Conservation (phyloP, 2,113 vertebrate genomes). For the Oxyruncus cristatus region DNA sequence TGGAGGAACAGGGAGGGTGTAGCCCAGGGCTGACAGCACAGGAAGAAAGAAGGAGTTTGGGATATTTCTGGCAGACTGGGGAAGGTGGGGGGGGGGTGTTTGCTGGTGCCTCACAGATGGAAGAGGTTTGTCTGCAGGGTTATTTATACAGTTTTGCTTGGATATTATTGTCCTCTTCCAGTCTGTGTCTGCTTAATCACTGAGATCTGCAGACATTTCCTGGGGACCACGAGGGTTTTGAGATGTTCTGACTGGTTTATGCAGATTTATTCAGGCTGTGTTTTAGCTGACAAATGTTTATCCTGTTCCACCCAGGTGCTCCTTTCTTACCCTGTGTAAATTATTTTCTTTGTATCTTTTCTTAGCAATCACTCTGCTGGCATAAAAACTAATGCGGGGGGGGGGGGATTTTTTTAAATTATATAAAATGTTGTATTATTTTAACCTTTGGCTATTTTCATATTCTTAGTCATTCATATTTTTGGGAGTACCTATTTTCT, state of each 20-base stretch:
- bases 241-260: fast-evolving
- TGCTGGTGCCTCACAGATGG: fast-evolving
- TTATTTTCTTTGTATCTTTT: not conserved
- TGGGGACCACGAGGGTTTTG: fast-evolving
- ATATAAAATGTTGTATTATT: not conserved
- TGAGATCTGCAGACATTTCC: not conserved
- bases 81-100: not conserved
- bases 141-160: fast-evolving
- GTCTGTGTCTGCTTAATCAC: not conserved
- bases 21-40: fast-evolving
- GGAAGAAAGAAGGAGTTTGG: not conserved
- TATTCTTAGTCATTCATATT: not conserved
- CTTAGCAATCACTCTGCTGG: not conserved
- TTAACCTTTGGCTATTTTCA: not conserved
- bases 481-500: not conserved
- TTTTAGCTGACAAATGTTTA: not conserved
- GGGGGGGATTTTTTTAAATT: fast-evolving
- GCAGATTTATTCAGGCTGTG: not conserved
- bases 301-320: not conserved
- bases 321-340: not conserved
- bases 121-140: fast-evolving
- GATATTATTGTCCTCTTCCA: not conserved
- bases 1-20: not conserved
- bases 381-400: fast-evolving
- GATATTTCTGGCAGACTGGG: not conserved